Percentiles rank a stretch among this genome's conserved stretches.
Conservation (phyloP, 2,797 vertebrate genomes). For the Pristis pectinata region DNA sequence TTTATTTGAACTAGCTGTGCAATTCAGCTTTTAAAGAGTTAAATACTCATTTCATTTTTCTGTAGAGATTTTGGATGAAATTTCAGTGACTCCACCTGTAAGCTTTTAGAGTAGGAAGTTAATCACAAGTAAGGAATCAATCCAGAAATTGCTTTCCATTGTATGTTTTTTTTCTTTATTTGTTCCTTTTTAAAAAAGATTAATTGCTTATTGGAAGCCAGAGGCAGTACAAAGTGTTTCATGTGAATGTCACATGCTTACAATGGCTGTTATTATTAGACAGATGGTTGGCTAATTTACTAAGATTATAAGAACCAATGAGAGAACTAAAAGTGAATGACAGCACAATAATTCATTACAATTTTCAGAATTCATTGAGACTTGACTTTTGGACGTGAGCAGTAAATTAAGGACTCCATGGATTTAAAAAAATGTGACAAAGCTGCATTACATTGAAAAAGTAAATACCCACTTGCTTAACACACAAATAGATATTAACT, state of each 20-base stretch:
- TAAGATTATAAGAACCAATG: slow-evolving; percentile 12
- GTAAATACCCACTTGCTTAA: not conserved
- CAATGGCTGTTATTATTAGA: not conserved
- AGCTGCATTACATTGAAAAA: not conserved
- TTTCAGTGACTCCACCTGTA: not conserved
- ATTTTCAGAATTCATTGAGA: not conserved
- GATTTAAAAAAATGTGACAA: not conserved
- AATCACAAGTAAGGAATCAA: not conserved
- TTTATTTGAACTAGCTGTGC: not conserved
- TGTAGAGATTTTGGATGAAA: not conserved
- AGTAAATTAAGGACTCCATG: not conserved
- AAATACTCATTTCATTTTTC: not conserved
- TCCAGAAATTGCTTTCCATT: not conserved
- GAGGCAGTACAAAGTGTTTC: not conserved
- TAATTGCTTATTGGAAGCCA: not conserved
- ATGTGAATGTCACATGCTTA: not conserved
- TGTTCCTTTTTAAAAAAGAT: not conserved
- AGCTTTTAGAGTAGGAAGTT: not conserved
- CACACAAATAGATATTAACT: not conserved
- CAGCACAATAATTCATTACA: slow-evolving; percentile 1
- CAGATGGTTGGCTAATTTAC: not conserved
- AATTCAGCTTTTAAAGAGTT: not conserved
- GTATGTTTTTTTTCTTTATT: not conserved
- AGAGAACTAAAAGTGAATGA: not conserved
- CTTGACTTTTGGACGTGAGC: not conserved